Base-by-base conservation (phyloP, 2,888 invertebrate species). In the Kryphioiulus occultus region DNA sequence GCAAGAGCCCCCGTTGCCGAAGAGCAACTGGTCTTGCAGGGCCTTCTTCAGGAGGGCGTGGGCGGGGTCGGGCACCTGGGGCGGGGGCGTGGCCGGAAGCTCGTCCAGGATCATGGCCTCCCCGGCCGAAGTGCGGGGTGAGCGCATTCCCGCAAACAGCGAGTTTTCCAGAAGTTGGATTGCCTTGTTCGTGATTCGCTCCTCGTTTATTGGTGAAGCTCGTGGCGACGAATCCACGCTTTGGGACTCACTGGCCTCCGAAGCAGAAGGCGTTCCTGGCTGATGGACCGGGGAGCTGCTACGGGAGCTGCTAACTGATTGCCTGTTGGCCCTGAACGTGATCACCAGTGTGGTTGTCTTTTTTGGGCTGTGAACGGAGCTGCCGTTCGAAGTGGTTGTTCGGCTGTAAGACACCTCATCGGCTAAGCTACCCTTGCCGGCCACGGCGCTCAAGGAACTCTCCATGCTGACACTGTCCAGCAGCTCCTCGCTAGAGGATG, bases 101-200 rank as follows among this genome's bases (percentile, higher is more conserved):
- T 83, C 88, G 12, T 68, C 86, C 35, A 85, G 9, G 5, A 88
- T 78, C 88, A 88, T 88, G 53, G 88, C 35, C 39, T 88, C 88
- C 9, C 88, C 88, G 10, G 88, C 88, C 4, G 88, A 87, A n/a
- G 85, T 88, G 22, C 88, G 42, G 22, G 88, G 88, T 1, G 88
- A 88, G 82, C 86, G 83, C 17, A 59, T 85, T 9, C 85, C 89
- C 3, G 35, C 47, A 17, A 82, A 68, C 19, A 78, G n/a, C 9
- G 86, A 78, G 35, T 68, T 22, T 12, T 88, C 85, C 47, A 53
- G 32, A n/a, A 86, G 32, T 17, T 87, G 83, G n/a, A 84, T 44
- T 22, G 42, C 35, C 35, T 87, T 84, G 84, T 87, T 84, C 9
- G 42, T 22, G 15, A 84, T 26, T 9, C 39, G 15, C 42, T 83